Base-by-base conservation (phyloP, 2,888 invertebrate species). In the Hyles lineata region DNA sequence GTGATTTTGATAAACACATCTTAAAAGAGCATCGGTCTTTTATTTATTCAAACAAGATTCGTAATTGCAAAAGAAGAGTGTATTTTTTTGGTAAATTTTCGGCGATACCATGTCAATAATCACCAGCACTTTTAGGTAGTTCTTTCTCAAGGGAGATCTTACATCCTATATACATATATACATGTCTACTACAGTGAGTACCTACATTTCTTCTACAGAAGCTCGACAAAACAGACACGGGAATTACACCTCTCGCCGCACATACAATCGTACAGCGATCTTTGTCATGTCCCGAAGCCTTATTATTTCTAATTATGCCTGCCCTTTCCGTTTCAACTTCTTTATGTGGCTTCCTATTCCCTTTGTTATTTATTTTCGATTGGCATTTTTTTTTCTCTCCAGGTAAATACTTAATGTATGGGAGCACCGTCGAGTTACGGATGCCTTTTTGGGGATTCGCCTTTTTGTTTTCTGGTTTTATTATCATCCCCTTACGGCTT, bases 281-380 rank as follows among this genome's bases (percentile, higher is more conserved):
- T 87, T 87, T 87, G 86, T 88, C 84, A 83, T 85, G 82, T 85
- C 80, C 80, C 75, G 86, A 90, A 90, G 87, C 89, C 89, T 84
- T 91, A 89, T 90, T 89, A 89, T 87, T 90, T 84, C 87, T 91
- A 90, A 91, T 92, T 90, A 91, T 86, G 84, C 83, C 80, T 86
- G 84, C 84, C 83, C 85, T 87, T 87, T 85, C 82, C 80, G 80
- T 87, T 84, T 82, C 81, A 85, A 67, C 67, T 67, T 82, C 80
- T 84, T 88, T 87, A 83, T 85, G 82, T 76, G 90, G 87, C 82
- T 89, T 90, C 88, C 35, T 32, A 80, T 85, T 82, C 80, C 83
- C 82, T 87, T 88, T 87, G 78, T 85, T 82, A 85, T 86, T 86
- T 86, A 84, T 82, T 86, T 83, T 82, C 83, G 80, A 87, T 88